Base-by-base conservation (phyloP, 2,113 vertebrate species). In the Lontra canadensis region DNA sequence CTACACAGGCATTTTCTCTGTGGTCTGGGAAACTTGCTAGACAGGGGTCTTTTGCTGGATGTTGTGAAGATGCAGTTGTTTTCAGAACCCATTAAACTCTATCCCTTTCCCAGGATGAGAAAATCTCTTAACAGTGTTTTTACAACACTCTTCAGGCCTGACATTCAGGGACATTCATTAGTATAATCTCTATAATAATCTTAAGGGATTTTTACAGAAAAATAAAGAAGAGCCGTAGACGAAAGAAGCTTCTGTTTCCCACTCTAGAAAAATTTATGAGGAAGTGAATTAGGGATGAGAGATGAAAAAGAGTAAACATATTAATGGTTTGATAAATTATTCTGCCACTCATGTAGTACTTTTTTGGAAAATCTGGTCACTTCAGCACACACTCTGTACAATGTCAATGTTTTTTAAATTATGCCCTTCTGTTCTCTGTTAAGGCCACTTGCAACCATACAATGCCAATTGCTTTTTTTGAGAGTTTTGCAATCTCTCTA, bases 401-500 rank as follows among this genome's bases (percentile, higher is more conserved):
- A 55, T 57, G 79, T 4, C n/a, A 39, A 21, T 95, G 65, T 95
- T 94, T 96, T 95, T 80, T 1, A 42, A 96, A 92, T 76, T 79
- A 89, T 71, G 29, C 65, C 8, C 44, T 78, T 85, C 39, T 88
- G 15, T 96, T 90, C 44, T 83, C 55, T n/a, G 39, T 52, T 94
- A 63, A 61, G 39, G 52, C 39, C 34, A 63, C 84, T 95, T 94
- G 79, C 23, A 93, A 78, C 7, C 76, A 10, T 82, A 88, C n/a
- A 79, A 95, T 82, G 29, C 47, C 7, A 82, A 82, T 63, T 49
- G 67, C 25, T n/a, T 76, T 61, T 69, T 85, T 44, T 26, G 13
- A 80, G 34, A 82, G 47, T 8, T 90, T 88, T 74, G 57, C 42
- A 71, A 21, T 90, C 42, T 88, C 69, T 97, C 71, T 84, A 31